phyloP scores from a whole-genome alignment of 2,888 invertebrate genomes.

The Apomyelois bistriatella region DNA sequence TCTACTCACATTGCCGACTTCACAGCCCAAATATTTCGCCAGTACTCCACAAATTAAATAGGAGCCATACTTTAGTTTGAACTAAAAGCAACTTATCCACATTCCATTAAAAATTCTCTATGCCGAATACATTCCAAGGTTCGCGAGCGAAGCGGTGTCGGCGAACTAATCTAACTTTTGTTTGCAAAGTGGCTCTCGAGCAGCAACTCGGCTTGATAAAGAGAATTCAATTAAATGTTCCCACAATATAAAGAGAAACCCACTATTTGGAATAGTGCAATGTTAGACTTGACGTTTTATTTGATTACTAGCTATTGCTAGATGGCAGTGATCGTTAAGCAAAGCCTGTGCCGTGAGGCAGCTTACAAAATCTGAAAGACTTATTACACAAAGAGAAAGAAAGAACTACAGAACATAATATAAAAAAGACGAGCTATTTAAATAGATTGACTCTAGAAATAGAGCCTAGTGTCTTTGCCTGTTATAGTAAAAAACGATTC shows the following conservation, averaged over 20 bases:
- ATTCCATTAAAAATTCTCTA: conserved; percentile 1
- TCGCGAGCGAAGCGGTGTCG: conserved; percentile 16
- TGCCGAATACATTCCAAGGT: conserved; percentile 9
- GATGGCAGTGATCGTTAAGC: no score
- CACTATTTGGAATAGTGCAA: neutral
- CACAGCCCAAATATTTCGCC: no score
- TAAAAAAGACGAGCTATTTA: no score
- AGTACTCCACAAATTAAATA: no score
- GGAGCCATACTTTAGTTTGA: neutral
- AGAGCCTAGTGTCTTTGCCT: no score
- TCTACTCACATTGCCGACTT: no score
- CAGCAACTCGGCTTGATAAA: conserved; percentile 30
- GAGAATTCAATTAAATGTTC: conserved; percentile 45
- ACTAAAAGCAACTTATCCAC: neutral
- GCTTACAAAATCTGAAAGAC: no score
- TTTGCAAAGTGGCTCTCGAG: conserved; percentile 37
- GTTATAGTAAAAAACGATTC: no score
- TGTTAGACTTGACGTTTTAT: neutral
- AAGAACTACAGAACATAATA: no score
- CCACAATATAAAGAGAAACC: conserved; percentile 1
- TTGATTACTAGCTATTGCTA: neutral
- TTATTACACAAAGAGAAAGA: no score
- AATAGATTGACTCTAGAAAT: no score
- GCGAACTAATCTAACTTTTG: conserved; percentile 58
- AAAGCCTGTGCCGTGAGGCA: no score